Evolutionary conservation across 2,888 invertebrate species (phyloP).

Genomic region (Drosophila parthenogenetica): DNA sequence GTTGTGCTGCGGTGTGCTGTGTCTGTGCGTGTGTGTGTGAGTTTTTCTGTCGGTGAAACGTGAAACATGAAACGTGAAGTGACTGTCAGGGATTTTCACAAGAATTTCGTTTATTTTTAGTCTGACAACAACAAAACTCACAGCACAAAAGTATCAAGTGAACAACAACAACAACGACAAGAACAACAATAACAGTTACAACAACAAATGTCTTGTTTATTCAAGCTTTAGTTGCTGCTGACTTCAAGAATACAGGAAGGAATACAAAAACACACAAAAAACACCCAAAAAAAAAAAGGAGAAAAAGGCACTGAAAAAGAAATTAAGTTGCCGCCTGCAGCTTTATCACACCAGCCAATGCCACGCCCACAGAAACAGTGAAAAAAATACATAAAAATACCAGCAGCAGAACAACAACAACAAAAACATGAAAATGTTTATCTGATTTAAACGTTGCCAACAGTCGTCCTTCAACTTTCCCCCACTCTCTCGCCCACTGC

Average conservation of each 20-base stretch:
- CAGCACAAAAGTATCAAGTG: constrained; percentile 20
- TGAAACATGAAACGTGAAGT: constrained; percentile 52
- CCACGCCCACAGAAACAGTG: constrained; percentile 40
- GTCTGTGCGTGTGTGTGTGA: neutral
- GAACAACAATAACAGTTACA: constrained; percentile 29
- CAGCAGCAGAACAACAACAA: constrained; percentile 21
- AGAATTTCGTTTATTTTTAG: constrained; percentile 53
- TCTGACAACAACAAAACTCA: constrained; percentile 21
- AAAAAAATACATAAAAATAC: constrained; percentile 38
- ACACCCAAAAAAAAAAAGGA: constrained; percentile 16
- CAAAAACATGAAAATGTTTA: constrained; percentile 58
- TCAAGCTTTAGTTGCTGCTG: constrained; percentile 50
- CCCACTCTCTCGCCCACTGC: neutral
- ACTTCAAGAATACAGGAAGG: constrained; percentile 20
- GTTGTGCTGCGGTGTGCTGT: constrained; percentile 12
- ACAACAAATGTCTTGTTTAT: constrained; percentile 65
- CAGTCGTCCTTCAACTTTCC: constrained; percentile 41
- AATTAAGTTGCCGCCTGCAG: constrained; percentile 80
- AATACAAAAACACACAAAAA: constrained; percentile 3
- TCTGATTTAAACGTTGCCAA: constrained; percentile 75
- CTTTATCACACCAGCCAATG: constrained; percentile 67
- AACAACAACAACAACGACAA: constrained; percentile 36
- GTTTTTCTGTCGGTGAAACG: constrained; percentile 32
- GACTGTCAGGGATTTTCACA: constrained; percentile 57
- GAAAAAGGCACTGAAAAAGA: constrained; percentile 48